Evolutionary conservation across 2,113 vertebrate species (phyloP), one percentile per base, ranked within the genome.

Genomic region (Nanorana parkeri): DNA sequence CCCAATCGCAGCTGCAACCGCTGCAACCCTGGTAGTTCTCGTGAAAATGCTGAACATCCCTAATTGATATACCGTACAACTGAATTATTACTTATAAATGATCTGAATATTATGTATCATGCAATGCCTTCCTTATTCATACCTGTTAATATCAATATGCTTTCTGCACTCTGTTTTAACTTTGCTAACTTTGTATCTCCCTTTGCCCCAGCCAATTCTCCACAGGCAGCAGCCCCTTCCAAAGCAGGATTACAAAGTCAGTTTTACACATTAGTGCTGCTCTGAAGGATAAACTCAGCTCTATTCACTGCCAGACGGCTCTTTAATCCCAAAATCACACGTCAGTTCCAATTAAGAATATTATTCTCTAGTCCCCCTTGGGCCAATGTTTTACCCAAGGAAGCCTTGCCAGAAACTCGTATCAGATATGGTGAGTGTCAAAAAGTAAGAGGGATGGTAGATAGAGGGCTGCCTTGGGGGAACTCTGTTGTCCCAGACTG

Each of bases 291-390:
- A 89, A 88, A 85, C 88, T 92, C 75, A 76, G 92, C 89, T 91
- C 81, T 86, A 93, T 88, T 90, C 88, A 91, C 87, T 87, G 88
- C 90, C 89, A 92, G 91, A 87, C 86, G 85, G 87, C 85, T 90
- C 92, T 91, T 90, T 90, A 91, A 93, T 93, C 90, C 89, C 68
- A 64, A 89, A 89, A 92, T 93, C 92, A 90, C 88, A 90, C 91
- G 92, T 93, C 92, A 91, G 89, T 93, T 94, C 89, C 91, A 93
- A 94, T 94, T 90, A 89, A 89, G 86, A 90, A 89, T 91, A 88
- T 90, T 89, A 92, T 92, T 90, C 89, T 93, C 84, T 82, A 90
- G 86, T 92, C 88, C 85, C 90, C 88, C 90, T 91, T 81, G 54
- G 92, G 90, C 91, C 88, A 84, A 89, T 89, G 91, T 93, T 94